These are phyloP conservation scores for Aulostomus chinensis DNA, from an alignment of 2,797 vertebrate genomes.

Conservation along the genomic window DNA sequence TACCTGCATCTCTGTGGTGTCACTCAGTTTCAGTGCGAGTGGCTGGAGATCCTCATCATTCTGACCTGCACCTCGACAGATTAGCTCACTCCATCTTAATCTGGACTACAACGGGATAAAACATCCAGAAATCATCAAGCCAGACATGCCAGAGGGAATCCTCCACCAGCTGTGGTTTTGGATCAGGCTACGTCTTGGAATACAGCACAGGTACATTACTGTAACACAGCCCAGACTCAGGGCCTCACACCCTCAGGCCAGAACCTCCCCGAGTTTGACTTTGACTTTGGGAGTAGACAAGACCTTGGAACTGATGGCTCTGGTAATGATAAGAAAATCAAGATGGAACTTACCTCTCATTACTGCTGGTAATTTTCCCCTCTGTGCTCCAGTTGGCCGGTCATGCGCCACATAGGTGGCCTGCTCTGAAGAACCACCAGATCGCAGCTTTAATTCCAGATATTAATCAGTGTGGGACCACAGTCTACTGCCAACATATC, in stretches of 20 bases:
- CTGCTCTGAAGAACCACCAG: background rate
- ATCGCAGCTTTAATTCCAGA: constrained; percentile 24
- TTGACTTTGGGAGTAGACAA: too few species aligned
- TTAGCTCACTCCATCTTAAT: too few species aligned
- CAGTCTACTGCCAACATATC: constrained; percentile 17
- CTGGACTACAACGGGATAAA: too few species aligned
- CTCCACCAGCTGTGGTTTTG: constrained; percentile 65
- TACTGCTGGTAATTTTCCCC: constrained; percentile 36
- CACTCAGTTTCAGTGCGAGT: too few species aligned
- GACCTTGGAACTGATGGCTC: constrained; percentile 13
- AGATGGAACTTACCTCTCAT: constrained; percentile 40
- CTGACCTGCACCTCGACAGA: background rate
- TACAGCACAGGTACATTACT: constrained; percentile 39
- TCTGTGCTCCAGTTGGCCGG: background rate
- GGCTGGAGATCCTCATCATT: too few species aligned
- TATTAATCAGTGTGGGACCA: too few species aligned
- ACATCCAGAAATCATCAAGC: too few species aligned
- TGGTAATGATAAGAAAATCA: constrained; percentile 29
- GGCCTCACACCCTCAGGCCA: too few species aligned
- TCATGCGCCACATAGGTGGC: constrained; percentile 1
- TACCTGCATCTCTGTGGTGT: too few species aligned
- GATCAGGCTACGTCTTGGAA: constrained; percentile 54
- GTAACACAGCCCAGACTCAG: constrained; percentile 19
- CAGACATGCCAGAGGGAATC: constrained; percentile 37
- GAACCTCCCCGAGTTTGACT: too few species aligned